A percentile compares a stretch with the other conserved stretches of the same genome.
phyloP scores from a whole-genome alignment of 1,140 invertebrate species.

The Anastrepha obliqua region DNA sequence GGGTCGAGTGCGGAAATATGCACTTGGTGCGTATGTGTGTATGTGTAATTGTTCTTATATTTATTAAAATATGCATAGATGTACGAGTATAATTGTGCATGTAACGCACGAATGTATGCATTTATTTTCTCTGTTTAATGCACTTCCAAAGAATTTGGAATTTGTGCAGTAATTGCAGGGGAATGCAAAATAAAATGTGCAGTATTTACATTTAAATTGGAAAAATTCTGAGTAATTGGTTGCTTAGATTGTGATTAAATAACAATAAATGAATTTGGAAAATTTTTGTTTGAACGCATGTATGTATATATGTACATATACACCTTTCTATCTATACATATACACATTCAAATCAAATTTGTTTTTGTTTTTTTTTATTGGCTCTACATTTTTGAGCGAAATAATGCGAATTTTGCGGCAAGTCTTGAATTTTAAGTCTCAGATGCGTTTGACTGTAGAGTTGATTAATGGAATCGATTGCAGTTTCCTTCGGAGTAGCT shows the following conservation, averaged over 20 bases:
- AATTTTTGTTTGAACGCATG: neutral
- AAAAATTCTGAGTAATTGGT: neutral
- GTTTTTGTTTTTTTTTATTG: neutral
- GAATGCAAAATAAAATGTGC: no score
- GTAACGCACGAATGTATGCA: neutral
- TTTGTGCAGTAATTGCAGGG: no score
- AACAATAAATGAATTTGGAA: neutral
- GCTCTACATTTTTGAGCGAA: no score
- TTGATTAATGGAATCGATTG: no score
- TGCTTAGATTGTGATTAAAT: neutral
- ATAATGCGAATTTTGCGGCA: no score
- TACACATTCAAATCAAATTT: no score
- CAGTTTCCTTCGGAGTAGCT: no score
- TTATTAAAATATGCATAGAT: constrained; percentile 22
- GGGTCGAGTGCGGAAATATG: neutral
- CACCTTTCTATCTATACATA: no score
- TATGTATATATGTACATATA: no score
- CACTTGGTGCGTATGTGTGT: neutral
- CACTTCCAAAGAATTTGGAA: no score
- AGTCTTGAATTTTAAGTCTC: no score
- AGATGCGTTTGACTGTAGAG: no score
- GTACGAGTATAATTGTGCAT: neutral
- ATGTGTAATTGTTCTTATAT: neutral
- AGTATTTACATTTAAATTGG: neutral
- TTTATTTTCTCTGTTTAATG: neutral